These are phyloP conservation scores for Erpornis zantholeuca DNA, from an alignment of 2,113 vertebrate genomes.

Conservation along the genomic window DNA sequence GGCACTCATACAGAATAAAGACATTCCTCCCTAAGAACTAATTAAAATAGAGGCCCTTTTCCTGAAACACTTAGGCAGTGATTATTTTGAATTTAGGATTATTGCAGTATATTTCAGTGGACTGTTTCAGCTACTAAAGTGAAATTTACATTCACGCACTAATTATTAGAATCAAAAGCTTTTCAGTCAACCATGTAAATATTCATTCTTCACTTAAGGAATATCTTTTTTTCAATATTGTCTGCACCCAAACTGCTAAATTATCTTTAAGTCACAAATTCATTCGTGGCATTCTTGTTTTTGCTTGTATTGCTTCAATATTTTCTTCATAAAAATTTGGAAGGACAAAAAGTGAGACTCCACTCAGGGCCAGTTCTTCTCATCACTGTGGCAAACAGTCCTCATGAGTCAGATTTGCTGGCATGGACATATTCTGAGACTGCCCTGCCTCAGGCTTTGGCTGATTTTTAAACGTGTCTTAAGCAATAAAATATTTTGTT, in stretches of 20 bases:
- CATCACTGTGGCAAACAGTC: not conserved
- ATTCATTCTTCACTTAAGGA: not conserved
- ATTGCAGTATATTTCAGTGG: not conserved
- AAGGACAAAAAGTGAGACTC: not conserved
- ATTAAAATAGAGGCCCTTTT: not conserved
- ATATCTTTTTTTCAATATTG: not conserved
- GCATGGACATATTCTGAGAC: not conserved
- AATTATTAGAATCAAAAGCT: not conserved
- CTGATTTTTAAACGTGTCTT: not conserved
- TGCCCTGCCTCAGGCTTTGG: not conserved
- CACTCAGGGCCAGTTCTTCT: not conserved
- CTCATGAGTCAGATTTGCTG: not conserved
- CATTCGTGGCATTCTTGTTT: not conserved
- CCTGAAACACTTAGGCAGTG: not conserved
- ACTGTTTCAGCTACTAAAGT: not conserved
- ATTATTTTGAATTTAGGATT: not conserved
- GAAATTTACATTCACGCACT: not conserved
- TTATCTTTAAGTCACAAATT: not conserved
- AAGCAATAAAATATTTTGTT: not conserved
- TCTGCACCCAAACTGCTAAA: not conserved
- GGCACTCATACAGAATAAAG: not conserved
- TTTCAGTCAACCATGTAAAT: not conserved
- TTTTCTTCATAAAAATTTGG: not conserved
- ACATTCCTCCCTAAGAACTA: not conserved
- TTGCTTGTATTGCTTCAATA: not conserved